Conservation (phyloP, 1,140 invertebrate genomes). For the Linepithema humile region DNA sequence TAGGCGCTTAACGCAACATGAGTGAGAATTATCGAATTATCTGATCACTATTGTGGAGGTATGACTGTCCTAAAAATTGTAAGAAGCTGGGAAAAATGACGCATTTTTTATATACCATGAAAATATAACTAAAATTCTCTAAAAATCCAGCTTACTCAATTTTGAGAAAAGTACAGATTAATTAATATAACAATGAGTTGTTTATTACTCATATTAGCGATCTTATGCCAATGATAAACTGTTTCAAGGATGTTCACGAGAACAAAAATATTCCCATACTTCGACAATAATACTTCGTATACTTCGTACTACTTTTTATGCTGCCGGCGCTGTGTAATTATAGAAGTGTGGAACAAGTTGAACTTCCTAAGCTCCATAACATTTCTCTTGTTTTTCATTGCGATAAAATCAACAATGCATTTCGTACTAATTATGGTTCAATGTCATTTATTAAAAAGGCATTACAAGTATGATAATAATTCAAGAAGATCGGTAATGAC, state of each 20-base stretch:
- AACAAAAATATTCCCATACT: conserved; percentile 14
- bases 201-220: background rate
- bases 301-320: conserved; percentile 34
- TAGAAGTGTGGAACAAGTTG: background rate
- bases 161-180: background rate
- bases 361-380: background rate
- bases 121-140: background rate
- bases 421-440: background rate
- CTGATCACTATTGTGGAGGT: background rate
- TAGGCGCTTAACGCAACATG: background rate
- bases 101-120: background rate
- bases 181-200: background rate
- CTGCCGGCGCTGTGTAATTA: background rate
- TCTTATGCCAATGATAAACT: background rate
- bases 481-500: background rate
- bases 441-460: background rate
- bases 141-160: background rate
- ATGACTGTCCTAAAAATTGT: background rate
- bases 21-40: background rate
- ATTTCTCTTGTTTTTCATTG: conserved; percentile 7
- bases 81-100: background rate
- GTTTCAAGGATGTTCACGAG: background rate
- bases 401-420: background rate
- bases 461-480: background rate
- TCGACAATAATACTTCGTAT: conserved; percentile 19